Base-by-base conservation (phyloP, 2,797 vertebrate species). In the Diplodus sargus region DNA sequence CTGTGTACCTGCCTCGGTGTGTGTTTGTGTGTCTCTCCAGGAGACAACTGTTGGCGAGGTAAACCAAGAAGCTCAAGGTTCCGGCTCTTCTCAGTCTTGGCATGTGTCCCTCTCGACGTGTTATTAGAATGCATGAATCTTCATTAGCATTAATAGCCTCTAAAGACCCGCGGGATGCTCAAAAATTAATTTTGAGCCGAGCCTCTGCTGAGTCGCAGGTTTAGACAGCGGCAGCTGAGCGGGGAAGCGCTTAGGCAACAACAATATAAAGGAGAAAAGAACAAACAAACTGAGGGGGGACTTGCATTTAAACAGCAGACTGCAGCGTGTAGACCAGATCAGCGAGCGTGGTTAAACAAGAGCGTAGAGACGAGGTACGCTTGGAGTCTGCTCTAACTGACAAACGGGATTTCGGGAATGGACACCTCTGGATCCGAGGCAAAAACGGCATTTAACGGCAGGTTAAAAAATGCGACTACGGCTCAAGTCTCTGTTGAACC, bases 141-240 rank as follows among this genome's bases (percentile, higher is more conserved):
- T 92, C 86, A 94, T 94, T 90, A 91, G 80, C 69, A 74, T 85
- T 85, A 92, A 90, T 88, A 51, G 81, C 84, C 79, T 88, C 73
- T 82, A 87, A 91, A 87, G 90, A 93, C 85, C 87, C 78, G 4
- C 67, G 89, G 90, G 91, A 87, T 63, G 63, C 67, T 61, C 74
- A 72, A 75, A 92, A 87, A 87, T 79, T 14, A 81, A 87, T 85
- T 85, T 86, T 62, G 74, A 61, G 64, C 53, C 2, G 4, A 61
- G 43, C 48, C 75, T 76, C 67, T 84, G 88, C 86, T 74, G 74
- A 82, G 74, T 86, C 4, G 15, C 57, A 28, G 30, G 64, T 76
- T 85, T 53, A 62, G 61, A 59, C 58, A 2, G 52, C 12, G 16
- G 51, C 62, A 47, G 76, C 30, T 2, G 56, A 64, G 58, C 52